Conservation (phyloP, 2,113 vertebrate genomes). For the Labeo rohita region DNA sequence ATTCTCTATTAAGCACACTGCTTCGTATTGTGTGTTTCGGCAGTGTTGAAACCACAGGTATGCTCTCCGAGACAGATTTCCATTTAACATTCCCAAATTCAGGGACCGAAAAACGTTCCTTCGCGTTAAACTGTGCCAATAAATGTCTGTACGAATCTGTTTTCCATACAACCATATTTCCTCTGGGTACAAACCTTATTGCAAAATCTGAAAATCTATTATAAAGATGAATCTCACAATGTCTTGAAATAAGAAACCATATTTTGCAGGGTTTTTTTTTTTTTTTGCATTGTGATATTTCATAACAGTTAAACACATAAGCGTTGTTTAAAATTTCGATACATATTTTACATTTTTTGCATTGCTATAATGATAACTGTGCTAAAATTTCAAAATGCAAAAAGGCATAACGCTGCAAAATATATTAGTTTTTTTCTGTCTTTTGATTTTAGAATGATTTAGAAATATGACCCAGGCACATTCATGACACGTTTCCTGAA, state of each 20-base stretch:
- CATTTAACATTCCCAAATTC: conserved; percentile 11
- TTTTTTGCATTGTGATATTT: background rate
- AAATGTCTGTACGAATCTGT: conserved; percentile 31
- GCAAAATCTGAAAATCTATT: background rate
- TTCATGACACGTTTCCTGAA: background rate
- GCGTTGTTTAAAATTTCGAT: too few species aligned
- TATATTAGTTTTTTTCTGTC: background rate
- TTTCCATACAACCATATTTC: conserved; percentile 43
- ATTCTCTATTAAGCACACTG: background rate
- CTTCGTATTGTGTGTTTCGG: background rate
- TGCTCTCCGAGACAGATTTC: background rate
- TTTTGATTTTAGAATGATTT: background rate
- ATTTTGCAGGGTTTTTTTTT: background rate
- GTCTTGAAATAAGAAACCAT: background rate
- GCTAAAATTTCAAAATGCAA: background rate
- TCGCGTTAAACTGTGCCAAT: conserved; percentile 68
- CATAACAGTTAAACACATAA: background rate
- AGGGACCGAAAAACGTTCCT: conserved; percentile 35
- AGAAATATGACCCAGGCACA: background rate
- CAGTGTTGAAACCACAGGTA: background rate
- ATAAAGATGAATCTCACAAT: background rate
- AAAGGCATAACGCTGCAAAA: background rate
- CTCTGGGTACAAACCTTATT: background rate
- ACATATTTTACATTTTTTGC: too few species aligned
- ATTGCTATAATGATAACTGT: background rate